A percentile compares a stretch with the other conserved stretches of the same genome.
Evolutionary conservation across 2,113 vertebrate genomes (phyloP).

Genomic region (Ursus arctos): DNA sequence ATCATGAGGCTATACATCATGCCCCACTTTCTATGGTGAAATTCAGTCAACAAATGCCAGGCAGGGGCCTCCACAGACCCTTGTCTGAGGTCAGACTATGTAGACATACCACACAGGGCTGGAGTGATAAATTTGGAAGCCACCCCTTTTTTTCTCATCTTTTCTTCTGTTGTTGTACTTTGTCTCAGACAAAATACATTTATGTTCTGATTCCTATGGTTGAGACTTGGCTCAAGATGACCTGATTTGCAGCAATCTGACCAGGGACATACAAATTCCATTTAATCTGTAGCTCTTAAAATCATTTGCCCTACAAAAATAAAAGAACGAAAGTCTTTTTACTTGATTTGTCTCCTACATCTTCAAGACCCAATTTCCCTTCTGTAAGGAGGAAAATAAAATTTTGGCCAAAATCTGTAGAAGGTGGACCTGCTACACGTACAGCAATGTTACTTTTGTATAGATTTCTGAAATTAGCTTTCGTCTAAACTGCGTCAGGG

Average conservation of each 20-base stretch:
- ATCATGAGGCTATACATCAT: neutral
- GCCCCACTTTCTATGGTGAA: conserved; percentile 26
- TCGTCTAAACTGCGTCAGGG: conserved; percentile 82
- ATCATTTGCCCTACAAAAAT: neutral
- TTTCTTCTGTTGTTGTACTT: neutral
- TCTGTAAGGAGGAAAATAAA: neutral
- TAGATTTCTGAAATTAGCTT: conserved; percentile 77
- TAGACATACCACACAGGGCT: neutral
- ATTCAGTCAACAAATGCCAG: conserved; percentile 39
- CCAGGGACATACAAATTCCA: neutral
- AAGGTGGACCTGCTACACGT: neutral
- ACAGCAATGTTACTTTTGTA: conserved; percentile 69
- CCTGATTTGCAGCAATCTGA: neutral
- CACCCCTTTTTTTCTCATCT: neutral
- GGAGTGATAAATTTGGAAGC: neutral
- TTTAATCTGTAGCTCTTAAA: neutral
- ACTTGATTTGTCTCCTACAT: conserved; percentile 44
- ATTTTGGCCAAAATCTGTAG: neutral
- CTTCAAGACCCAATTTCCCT: neutral
- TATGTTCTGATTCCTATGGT: neutral
- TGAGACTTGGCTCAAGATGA: neutral
- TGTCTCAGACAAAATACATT: conserved; percentile 29
- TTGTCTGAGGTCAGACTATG: neutral
- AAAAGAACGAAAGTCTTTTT: neutral
- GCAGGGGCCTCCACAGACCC: neutral